Evolutionary conservation across 2,797 vertebrate species (phyloP), one percentile per base, ranked within the genome.

Genomic region (Mus caroli): DNA sequence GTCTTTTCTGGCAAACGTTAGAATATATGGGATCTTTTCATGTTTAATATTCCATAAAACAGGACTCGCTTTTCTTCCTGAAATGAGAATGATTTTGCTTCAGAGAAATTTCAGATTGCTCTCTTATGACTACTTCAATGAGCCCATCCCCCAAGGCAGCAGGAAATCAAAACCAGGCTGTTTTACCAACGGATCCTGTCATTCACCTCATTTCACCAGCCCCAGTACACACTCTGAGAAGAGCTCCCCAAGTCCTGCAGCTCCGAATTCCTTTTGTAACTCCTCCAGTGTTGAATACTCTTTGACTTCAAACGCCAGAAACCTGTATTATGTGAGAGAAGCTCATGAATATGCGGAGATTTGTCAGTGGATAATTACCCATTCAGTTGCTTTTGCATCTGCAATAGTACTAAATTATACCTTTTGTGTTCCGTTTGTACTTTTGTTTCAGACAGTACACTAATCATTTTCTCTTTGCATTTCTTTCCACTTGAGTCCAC

Each of bases 381-480:
- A 98, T 98, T 98, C 97, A 77, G 97, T 98, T 98, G 97, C 97
- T 98, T 97, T 97, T 98, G 97, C 97, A 97, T 97, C 97, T 97
- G 97, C 97, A 98, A 96, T 94, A 95, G 90, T 93, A 97, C 90
- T 97, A 98, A 98, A 98, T 98, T 98, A 98, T 98, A 99, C 99
- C 99, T 99, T 98, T 97, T 97, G 87, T 99, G 98, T 96, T 98
- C 98, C 52, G 96, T 80, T 96, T 98, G 98, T 96, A 98, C 97
- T 98, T 98, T 98, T 94, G 97, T 95, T 97, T 99, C 99, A 87
- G 97, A 98, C 9, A 99, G 98, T 85, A 99, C 98, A 94, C 99
- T 99, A 97, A 99, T 99, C 99, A 99, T 99, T 98, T 98, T 99
- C 98, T 99, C 99, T 98, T 98, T 99, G 98, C 99, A 99, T 97